A percentile compares a stretch with the other conserved stretches of the same genome.
These are phyloP conservation scores for Eulemur rubriventer DNA, from an alignment of 2,797 vertebrate genomes.

Conservation along the genomic window DNA sequence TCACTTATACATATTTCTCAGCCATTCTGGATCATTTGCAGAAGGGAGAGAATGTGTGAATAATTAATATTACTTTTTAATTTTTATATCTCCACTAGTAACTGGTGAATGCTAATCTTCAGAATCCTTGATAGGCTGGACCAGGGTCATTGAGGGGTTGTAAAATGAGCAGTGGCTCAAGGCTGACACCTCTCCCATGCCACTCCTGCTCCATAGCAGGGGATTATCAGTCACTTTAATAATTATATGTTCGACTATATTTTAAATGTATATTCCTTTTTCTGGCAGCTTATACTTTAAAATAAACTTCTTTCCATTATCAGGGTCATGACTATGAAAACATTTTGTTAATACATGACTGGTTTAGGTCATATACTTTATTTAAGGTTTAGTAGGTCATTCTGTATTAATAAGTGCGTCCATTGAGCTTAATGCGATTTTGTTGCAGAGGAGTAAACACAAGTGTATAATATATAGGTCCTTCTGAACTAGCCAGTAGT, in stretches of 20 bases:
- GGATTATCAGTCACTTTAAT: not conserved
- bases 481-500: not conserved
- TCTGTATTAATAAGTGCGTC: not conserved
- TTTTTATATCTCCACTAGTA: not conserved
- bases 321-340: not conserved
- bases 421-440: not conserved
- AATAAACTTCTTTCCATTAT: conserved; percentile 37
- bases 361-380: not conserved
- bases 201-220: not conserved
- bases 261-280: not conserved
- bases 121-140: not conserved
- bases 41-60: conserved; percentile 21
- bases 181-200: not conserved
- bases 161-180: not conserved
- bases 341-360: conserved; percentile 19
- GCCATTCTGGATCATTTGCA: not conserved
- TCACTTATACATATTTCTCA: not conserved
- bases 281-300: conserved; percentile 12
- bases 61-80: not conserved
- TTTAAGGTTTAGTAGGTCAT: not conserved
- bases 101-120: conserved; percentile 7
- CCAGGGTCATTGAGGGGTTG: not conserved
- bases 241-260: not conserved
- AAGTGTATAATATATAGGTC: not conserved
- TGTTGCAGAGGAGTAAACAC: not conserved